These are phyloP conservation scores for Ophion ventricosus DNA, from an alignment of 2,888 invertebrate genomes.

Conservation along the genomic window DNA sequence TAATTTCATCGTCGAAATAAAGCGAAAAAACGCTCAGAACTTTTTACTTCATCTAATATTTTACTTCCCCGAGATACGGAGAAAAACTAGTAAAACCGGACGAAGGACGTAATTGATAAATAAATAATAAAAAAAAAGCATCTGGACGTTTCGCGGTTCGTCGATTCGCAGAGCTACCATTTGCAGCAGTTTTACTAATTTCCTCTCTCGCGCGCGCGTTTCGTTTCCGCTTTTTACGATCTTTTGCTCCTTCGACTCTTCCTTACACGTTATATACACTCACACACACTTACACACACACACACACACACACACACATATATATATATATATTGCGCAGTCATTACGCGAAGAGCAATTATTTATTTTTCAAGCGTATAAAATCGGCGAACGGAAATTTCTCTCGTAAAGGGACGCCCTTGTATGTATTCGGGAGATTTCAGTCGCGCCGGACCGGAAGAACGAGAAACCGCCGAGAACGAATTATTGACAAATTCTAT, in stretches of 20 bases:
- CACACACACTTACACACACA: constrained; percentile 59
- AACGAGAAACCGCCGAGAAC: constrained; percentile 58
- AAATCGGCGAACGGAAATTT: constrained; percentile 34
- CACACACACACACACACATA: not conserved
- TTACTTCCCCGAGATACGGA: not conserved
- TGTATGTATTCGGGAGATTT: constrained; percentile 62
- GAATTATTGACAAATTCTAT: constrained; percentile 53
- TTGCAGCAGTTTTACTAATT: constrained; percentile 76
- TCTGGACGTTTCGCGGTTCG: constrained; percentile 63
- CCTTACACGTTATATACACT: constrained; percentile 63
- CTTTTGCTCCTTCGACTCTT: constrained; percentile 43
- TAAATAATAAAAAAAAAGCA: constrained; percentile 49
- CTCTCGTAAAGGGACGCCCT: constrained; percentile 25
- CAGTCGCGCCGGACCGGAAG: constrained; percentile 58
- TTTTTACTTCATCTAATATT: too few species aligned
- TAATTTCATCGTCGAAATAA: too few species aligned
- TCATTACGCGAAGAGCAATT: constrained; percentile 34
- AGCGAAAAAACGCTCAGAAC: too few species aligned
- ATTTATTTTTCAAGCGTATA: constrained; percentile 46
- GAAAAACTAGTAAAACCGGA: constrained; percentile 12
- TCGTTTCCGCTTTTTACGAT: constrained; percentile 63
- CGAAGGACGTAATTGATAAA: not conserved
- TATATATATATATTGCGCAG: not conserved
- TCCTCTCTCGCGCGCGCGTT: constrained; percentile 63
- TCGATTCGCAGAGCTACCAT: constrained; percentile 72